Conservation (phyloP, 2,888 invertebrate genomes). For the Acholoe squamosa region DNA sequence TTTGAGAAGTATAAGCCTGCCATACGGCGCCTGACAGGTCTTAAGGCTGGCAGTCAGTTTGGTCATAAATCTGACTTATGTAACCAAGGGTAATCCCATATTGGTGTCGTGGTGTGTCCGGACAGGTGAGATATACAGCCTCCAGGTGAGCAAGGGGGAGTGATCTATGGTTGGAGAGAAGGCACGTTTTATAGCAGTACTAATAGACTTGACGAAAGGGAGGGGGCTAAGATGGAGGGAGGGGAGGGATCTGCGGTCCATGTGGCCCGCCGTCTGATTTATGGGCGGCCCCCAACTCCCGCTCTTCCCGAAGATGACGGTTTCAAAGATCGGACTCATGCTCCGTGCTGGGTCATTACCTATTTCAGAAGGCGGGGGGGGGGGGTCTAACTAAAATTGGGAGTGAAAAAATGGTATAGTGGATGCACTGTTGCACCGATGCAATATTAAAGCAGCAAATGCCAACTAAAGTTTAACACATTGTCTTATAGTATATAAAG, state of each 20-base stretch:
- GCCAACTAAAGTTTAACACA: too few species aligned
- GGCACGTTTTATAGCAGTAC: constrained; percentile 31
- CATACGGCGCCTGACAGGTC: too few species aligned
- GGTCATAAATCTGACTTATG: constrained; percentile 2
- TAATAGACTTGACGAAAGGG: constrained; percentile 43
- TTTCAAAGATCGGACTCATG: neutral
- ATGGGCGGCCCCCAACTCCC: constrained; percentile 10
- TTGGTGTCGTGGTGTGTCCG: neutral
- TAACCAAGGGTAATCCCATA: constrained; percentile 15
- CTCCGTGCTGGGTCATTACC: neutral
- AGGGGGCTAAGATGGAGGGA: neutral
- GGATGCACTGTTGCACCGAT: too few species aligned
- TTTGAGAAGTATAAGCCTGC: too few species aligned
- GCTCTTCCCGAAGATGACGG: neutral
- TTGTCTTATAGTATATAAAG: too few species aligned
- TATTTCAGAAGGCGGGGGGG: too few species aligned
- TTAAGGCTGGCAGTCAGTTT: neutral
- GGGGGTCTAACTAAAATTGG: too few species aligned
- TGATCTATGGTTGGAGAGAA: neutral
- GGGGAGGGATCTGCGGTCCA: neutral
- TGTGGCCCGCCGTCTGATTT: neutral
- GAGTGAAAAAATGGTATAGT: too few species aligned
- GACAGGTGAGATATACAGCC: constrained; percentile 34
- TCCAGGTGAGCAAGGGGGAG: neutral
- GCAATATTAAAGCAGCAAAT: too few species aligned